These are phyloP conservation scores for Heliocidaris erythrogramma DNA, from an alignment of 35 echinoderm and acorn worm species.

Conservation along the genomic window DNA sequence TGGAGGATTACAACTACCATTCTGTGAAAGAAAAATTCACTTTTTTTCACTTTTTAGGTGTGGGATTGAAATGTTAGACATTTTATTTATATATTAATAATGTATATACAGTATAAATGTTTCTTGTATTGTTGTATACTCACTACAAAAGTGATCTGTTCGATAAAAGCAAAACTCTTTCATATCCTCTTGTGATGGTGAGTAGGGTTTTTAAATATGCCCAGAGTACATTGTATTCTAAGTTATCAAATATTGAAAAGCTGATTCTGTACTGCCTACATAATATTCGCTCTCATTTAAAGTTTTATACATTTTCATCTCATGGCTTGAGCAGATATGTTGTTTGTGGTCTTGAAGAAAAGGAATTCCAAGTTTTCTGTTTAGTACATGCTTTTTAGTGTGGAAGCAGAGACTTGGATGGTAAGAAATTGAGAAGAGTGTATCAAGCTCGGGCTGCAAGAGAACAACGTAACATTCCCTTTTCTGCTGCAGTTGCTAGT, in stretches of 20 bases:
- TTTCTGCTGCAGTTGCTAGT: neutral
- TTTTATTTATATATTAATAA: neutral
- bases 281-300: neutral
- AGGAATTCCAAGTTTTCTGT: slow-evolving; percentile 15
- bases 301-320: too few species aligned
- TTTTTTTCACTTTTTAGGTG: neutral
- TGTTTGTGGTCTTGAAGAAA: neutral
- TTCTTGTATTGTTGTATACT: neutral
- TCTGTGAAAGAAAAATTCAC: neutral
- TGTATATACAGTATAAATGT: neutral
- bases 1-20: neutral
- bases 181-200: neutral
- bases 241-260: neutral
- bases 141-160: neutral
- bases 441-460: neutral
- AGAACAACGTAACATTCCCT: neutral
- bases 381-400: slow-evolving; percentile 19
- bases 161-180: neutral
- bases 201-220: neutral
- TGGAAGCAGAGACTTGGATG: neutral
- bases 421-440: neutral
- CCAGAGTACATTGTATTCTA: neutral
- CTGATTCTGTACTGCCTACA: neutral
- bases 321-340: neutral
- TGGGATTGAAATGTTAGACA: neutral